phyloP scores from a whole-genome alignment of 2,113 vertebrate genomes.

The Brachypodius melanocephalos region DNA sequence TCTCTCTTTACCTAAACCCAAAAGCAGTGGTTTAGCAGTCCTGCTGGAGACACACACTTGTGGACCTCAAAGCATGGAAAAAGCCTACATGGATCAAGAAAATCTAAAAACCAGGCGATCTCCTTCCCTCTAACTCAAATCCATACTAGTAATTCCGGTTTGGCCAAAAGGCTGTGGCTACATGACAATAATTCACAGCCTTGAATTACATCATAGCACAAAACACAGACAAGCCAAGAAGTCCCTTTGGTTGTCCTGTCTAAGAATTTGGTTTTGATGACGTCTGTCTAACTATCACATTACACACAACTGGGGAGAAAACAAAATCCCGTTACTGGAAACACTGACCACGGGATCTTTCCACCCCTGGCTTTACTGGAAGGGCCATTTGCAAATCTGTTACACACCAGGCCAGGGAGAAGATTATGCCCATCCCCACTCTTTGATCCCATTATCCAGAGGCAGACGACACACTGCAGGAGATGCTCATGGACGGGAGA shows the following conservation, averaged over 20 bases:
- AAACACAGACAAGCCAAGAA: not conserved
- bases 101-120: not conserved
- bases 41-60: not conserved
- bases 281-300: not conserved
- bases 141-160: not conserved
- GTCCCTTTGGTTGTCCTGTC: not conserved
- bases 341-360: not conserved
- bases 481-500: accelerated
- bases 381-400: not conserved
- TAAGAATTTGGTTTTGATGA: not conserved
- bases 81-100: not conserved
- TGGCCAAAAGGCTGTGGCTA: not conserved
- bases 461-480: not conserved
- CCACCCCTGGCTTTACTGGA: not conserved
- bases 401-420: accelerated
- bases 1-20: not conserved
- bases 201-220: not conserved
- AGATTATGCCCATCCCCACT: not conserved
- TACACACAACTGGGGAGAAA: not conserved
- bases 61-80: not conserved
- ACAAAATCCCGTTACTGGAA: not conserved
- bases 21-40: not conserved
- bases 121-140: not conserved
- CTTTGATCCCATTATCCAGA: not conserved
- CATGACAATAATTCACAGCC: not conserved